Evolutionary conservation across 1,140 invertebrate genomes (phyloP).

Genomic region (Gryllus bimaculatus): DNA sequence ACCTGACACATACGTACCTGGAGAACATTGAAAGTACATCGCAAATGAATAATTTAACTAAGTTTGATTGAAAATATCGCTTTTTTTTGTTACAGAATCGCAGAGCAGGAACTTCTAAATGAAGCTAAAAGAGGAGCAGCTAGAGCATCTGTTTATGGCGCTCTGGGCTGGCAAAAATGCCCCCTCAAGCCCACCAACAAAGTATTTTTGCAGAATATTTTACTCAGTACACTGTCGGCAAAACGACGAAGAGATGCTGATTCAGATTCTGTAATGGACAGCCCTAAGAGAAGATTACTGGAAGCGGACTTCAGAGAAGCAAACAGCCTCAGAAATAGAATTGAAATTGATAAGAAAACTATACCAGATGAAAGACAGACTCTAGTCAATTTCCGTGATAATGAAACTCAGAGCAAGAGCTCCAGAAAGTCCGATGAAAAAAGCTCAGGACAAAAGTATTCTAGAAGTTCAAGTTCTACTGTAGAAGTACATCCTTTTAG

Average conservation of each 20-base stretch:
- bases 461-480: too few species aligned
- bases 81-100: constrained; percentile 28
- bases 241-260: constrained; percentile 19
- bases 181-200: constrained; percentile 30
- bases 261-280: too few species aligned
- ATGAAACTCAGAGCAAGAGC: too few species aligned
- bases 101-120: constrained; percentile 32
- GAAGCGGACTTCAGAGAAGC: background rate
- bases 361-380: background rate
- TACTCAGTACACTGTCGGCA: constrained; percentile 24
- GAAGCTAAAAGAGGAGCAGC: constrained; percentile 32
- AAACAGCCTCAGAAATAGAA: background rate
- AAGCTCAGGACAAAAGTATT: too few species aligned
- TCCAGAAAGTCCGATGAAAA: too few species aligned
- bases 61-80: too few species aligned
- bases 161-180: constrained; percentile 31
- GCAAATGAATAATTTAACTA: too few species aligned
- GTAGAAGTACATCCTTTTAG: too few species aligned
- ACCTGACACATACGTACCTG: too few species aligned
- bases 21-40: too few species aligned
- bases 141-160: constrained; percentile 30
- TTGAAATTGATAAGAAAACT: background rate
- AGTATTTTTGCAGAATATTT: constrained; percentile 32
- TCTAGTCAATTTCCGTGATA: background rate
- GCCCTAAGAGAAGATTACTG: too few species aligned